Base-by-base conservation (phyloP, 2,888 invertebrate genomes). In the Congeria kusceri region DNA sequence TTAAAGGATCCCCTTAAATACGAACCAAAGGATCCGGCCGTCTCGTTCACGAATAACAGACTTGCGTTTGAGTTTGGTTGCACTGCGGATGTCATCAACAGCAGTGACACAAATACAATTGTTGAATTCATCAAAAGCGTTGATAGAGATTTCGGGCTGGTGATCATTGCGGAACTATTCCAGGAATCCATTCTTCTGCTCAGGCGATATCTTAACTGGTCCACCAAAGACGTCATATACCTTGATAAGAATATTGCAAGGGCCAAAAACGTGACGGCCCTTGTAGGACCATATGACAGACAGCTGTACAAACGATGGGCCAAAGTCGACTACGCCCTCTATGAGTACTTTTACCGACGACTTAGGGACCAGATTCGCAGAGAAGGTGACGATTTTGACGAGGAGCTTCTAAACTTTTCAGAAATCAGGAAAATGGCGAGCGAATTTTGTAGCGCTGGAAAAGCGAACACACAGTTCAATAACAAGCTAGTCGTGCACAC, bases 151-250 rank as follows among this genome's bases (percentile, higher is more conserved):
- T 86, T 86, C 27, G 59, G 70, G 27, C 71, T 86, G 20, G 82
- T 86, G 3, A 80, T 86, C 18, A 79, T 86, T 13, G 77, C 80
- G 20, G 84, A 86, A 27, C 70, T 78, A 58, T 86, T 86, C 53
- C 78, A 84, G 44, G 86, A 86, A 68, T 86, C 86, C 18, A 49
- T 86, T 1, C 59, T 86, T 25, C 47, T 86, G n/a, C 47, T 86
- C 53, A 70, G 79, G 47, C 61, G 83, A 20, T 76, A 70, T 61
- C 44, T 86, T 9, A 80, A 77, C 29, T 86, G 86, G 83, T 61
- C 77, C 23, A 84, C 78, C 0, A 82, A 80, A 62, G 86, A 86
- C 46, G 62, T 84, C 46, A 46, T 86, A 0, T 86, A 83, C 56
- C 56, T 84, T 15, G 72, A 75, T 27, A 81, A 81, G 69, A 85